These are phyloP conservation scores for Entomyzon cyanotis DNA, from an alignment of 2,113 vertebrate genomes.

Conservation along the genomic window DNA sequence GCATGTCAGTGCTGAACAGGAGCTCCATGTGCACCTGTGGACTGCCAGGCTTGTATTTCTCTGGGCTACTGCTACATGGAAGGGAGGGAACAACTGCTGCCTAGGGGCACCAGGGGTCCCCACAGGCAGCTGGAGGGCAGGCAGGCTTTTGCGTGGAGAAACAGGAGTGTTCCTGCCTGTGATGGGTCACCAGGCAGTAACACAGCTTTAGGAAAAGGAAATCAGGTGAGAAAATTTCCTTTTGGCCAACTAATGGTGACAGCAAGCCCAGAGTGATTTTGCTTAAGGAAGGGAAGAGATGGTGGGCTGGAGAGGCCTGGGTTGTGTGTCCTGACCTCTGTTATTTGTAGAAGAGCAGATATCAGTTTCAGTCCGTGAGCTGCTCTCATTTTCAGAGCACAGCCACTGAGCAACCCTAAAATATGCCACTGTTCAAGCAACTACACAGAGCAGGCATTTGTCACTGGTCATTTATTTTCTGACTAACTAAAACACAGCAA, in stretches of 20 bases:
- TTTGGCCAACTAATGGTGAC: neutral
- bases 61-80: neutral
- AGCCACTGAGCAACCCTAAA: neutral
- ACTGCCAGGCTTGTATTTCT: neutral
- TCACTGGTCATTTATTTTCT: neutral
- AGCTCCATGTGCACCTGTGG: neutral
- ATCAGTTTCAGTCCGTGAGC: rapidly evolving
- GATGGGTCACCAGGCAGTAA: neutral
- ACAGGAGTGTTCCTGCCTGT: neutral
- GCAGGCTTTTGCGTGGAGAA: neutral
- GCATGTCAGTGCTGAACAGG: neutral
- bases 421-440: neutral
- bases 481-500: neutral
- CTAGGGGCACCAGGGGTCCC: neutral
- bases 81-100: neutral
- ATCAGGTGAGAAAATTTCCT: neutral
- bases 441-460: neutral
- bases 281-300: neutral
- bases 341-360: neutral
- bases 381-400: neutral
- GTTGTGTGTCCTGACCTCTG: neutral
- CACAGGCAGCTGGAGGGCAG: neutral
- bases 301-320: neutral
- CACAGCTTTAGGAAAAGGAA: neutral
- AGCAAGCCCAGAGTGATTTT: neutral